phyloP scores from a whole-genome alignment of 2,888 invertebrate species.

The Caenorhabditis sp. region DNA sequence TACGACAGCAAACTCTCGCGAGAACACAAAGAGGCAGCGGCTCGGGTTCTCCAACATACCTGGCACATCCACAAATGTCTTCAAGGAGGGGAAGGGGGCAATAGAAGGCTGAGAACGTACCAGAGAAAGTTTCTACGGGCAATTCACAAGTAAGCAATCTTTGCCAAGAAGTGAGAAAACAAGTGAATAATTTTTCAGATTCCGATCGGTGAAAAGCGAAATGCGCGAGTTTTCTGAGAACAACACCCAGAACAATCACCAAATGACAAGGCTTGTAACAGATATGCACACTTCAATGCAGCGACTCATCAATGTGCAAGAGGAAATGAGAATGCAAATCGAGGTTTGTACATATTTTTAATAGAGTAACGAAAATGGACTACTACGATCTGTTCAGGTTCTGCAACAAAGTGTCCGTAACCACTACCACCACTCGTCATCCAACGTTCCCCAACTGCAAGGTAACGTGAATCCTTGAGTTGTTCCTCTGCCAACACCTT shows the following conservation, averaged over 20 bases:
- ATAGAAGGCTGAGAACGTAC: constrained; percentile 74
- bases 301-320: constrained; percentile 77
- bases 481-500: constrained; percentile 10
- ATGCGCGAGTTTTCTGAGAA: constrained; percentile 81
- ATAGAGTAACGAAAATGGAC: not conserved
- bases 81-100: constrained; percentile 73
- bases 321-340: constrained; percentile 82
- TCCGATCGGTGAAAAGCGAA: constrained; percentile 82
- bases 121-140: constrained; percentile 81
- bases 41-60: constrained; percentile 95
- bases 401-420: constrained; percentile 81
- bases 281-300: constrained; percentile 83
- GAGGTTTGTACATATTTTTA: constrained; percentile 71
- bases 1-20: constrained; percentile 99
- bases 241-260: constrained; percentile 78
- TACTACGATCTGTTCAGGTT: constrained; percentile 57
- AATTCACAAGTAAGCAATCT: constrained; percentile 75
- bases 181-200: constrained; percentile 67
- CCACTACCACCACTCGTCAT: constrained; percentile 71
- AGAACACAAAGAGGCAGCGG: constrained; percentile 99
- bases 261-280: constrained; percentile 79
- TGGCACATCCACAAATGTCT: constrained; percentile 98
- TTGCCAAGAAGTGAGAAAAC: too few relatives aligned
- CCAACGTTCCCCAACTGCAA: constrained; percentile 56
- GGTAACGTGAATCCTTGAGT: constrained; percentile 25